A percentile compares a stretch with the other conserved stretches of the same genome.
Evolutionary conservation across 30 jellyfish, hydroid and myxozoan species (phyloP).

Genomic region (Sanderia malayensis): DNA sequence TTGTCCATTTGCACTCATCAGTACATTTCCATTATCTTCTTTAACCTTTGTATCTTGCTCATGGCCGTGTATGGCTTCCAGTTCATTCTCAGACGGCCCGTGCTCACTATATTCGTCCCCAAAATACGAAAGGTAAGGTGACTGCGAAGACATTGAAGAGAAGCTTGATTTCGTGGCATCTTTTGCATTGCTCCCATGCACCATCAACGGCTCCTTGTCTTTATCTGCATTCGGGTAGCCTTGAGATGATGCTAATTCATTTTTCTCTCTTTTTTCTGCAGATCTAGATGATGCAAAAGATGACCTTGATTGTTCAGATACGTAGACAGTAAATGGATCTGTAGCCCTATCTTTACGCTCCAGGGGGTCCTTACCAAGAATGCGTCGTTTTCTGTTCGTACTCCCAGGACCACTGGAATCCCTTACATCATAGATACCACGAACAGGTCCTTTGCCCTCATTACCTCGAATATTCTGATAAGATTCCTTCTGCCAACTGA

Average conservation of each 20-base stretch:
- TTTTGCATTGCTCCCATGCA: neutral
- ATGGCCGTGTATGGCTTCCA: no score
- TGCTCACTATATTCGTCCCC: neutral
- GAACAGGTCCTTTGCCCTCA: neutral
- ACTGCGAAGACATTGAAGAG: constrained; percentile 46
- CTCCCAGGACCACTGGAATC: constrained; percentile 94
- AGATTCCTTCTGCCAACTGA: neutral
- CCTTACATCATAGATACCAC: constrained; percentile 80
- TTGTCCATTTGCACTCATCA: neutral
- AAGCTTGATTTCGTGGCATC: neutral
- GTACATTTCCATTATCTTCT: neutral
- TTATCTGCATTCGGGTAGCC: neutral
- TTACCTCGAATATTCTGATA: neutral
- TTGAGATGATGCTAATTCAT: neutral
- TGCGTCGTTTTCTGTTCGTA: constrained; percentile 60
- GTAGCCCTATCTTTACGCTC: constrained; percentile 3
- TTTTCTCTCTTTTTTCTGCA: neutral
- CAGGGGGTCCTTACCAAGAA: constrained; percentile 51
- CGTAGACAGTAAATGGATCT: constrained; percentile 62
- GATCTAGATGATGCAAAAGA: constrained; percentile 19
- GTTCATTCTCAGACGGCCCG: neutral
- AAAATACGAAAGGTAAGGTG: constrained; percentile 27
- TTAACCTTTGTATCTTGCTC: neutral
- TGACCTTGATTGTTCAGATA: constrained; percentile 64
- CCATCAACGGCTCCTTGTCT: neutral